Conservation (phyloP, 2,113 vertebrate genomes). For the Onychostoma macrolepis region DNA sequence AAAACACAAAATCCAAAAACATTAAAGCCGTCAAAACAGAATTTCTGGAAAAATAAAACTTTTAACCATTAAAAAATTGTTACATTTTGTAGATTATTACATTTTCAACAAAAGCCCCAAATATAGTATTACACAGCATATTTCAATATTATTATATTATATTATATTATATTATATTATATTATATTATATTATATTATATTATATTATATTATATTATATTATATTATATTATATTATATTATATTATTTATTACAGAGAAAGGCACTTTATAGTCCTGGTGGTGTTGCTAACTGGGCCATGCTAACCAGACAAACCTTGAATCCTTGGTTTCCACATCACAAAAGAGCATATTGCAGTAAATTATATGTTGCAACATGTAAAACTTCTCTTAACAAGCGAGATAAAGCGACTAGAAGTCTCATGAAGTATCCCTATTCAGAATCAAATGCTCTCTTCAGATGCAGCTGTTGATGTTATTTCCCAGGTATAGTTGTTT, state of each 20-base stretch:
- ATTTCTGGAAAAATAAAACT: too few species aligned
- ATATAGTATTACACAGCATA: not conserved
- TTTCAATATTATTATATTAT: not conserved
- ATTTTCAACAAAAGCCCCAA: not conserved
- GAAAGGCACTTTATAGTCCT: not conserved
- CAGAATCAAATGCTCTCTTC: slow-evolving; percentile 39
- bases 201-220: not conserved
- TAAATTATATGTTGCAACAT: slow-evolving; percentile 16
- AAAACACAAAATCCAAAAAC: too few species aligned
- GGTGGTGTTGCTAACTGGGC: not conserved
- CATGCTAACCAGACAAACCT: not conserved
- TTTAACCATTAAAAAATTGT: too few species aligned
- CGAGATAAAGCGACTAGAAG: slow-evolving; percentile 1
- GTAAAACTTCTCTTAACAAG: slow-evolving; percentile 1
- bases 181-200: not conserved
- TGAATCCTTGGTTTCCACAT: not conserved
- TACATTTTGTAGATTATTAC: too few species aligned
- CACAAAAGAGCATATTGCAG: not conserved
- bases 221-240: not conserved
- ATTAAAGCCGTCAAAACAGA: too few species aligned
- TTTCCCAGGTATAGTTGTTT: slow-evolving; percentile 64
- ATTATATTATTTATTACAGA: too few species aligned
- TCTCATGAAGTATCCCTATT: slow-evolving; percentile 6
- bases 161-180: not conserved
- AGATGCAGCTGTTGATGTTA: slow-evolving; percentile 54